These are phyloP conservation scores for Heterodera schachtii DNA, from an alignment of 1,140 invertebrate species.

Conservation along the genomic window DNA sequence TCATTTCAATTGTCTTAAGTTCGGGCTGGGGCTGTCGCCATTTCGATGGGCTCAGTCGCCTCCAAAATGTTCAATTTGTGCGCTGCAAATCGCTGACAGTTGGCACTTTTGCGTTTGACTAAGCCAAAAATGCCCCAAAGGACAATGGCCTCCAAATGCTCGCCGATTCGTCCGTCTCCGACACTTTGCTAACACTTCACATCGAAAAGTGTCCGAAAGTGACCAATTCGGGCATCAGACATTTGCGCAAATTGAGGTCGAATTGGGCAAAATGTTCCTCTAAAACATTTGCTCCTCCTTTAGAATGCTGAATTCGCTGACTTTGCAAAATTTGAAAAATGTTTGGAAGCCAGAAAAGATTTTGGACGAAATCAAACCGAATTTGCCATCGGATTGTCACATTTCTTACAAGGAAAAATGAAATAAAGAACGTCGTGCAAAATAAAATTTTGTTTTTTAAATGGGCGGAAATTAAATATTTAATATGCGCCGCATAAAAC, in stretches of 20 bases:
- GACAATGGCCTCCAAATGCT: constrained; percentile 4
- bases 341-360: neutral
- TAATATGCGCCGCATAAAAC: too few relatives aligned
- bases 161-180: neutral
- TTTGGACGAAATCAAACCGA: neutral
- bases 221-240: constrained; percentile 2
- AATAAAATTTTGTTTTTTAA: neutral
- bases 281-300: neutral
- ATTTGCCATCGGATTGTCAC: neutral
- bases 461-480: too few relatives aligned
- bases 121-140: neutral
- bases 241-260: constrained; percentile 8
- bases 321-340: neutral
- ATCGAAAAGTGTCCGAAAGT: constrained; percentile 1
- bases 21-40: neutral
- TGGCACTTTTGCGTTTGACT: neutral
- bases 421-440: too few relatives aligned
- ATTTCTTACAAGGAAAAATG: neutral
- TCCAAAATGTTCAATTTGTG: constrained; percentile 1
- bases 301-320: neutral
- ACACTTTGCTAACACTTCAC: neutral
- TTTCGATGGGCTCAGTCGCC: neutral
- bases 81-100: neutral
- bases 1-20: neutral
- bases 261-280: neutral